Conservation (phyloP, 2,113 vertebrate genomes). For the Oplegnathus fasciatus region DNA sequence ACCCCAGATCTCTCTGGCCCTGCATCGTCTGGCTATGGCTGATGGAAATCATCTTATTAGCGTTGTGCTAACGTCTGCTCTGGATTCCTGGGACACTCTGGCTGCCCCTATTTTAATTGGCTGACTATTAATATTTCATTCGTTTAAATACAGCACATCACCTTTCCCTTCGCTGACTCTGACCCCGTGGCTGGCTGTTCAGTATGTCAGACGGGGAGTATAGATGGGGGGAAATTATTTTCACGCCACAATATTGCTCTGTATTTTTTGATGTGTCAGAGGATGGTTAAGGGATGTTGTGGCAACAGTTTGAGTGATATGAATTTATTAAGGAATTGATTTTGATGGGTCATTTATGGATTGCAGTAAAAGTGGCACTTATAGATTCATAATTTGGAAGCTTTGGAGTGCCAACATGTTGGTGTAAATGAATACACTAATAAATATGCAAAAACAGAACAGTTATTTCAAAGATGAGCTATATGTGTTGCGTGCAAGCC, state of each 20-base stretch:
- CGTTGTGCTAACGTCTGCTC: slow-evolving; percentile 66
- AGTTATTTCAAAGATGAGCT: neutral
- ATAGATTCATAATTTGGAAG: no score
- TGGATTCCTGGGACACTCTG: slow-evolving; percentile 70
- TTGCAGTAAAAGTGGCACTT: neutral
- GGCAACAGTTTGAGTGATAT: neutral
- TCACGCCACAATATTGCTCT: slow-evolving; percentile 12
- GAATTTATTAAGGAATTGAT: neutral
- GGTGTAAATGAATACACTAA: neutral
- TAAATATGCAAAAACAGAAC: neutral
- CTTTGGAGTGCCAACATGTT: neutral
- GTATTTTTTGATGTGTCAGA: neutral
- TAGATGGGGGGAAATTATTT: slow-evolving; percentile 27
- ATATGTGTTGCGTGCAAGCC: no score
- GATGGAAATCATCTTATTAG: slow-evolving; percentile 79
- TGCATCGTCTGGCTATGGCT: slow-evolving; percentile 44
- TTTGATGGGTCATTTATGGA: neutral
- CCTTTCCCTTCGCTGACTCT: slow-evolving; percentile 63
- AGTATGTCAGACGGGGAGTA: slow-evolving; percentile 39
- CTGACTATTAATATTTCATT: slow-evolving; percentile 78
- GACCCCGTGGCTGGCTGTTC: slow-evolving; percentile 45
- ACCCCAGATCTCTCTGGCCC: slow-evolving; percentile 32
- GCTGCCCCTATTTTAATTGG: slow-evolving; percentile 76
- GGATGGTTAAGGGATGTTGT: neutral
- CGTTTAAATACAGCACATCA: slow-evolving; percentile 70